Evolutionary conservation across 2,888 invertebrate species (phyloP).

Genomic region (Eubasilissa splendida): DNA sequence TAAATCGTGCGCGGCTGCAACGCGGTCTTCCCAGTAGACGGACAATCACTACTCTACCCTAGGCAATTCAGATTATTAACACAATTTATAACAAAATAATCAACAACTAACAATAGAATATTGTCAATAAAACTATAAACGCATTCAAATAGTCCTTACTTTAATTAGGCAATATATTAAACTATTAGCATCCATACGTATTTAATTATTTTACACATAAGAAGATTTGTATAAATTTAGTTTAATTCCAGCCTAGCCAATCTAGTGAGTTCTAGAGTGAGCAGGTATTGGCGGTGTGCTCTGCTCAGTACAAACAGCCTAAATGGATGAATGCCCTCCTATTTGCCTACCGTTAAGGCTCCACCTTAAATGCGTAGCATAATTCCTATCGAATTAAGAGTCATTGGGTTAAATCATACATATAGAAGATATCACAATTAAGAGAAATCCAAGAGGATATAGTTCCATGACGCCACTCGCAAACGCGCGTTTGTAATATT

Average conservation of each 20-base stretch:
- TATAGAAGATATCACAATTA: slow-evolving; percentile 47
- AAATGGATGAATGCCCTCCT: not conserved
- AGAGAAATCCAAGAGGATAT: slow-evolving; percentile 19
- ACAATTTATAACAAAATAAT: slow-evolving; percentile 53
- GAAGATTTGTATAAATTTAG: slow-evolving; percentile 45
- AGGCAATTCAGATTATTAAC: slow-evolving; percentile 1
- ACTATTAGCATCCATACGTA: slow-evolving; percentile 49
- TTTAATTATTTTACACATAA: slow-evolving; percentile 44
- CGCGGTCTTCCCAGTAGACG: not conserved
- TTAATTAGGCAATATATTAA: slow-evolving; percentile 52
- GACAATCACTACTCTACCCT: not conserved
- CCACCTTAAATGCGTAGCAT: slow-evolving; percentile 47
- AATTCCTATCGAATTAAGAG: slow-evolving; percentile 15
- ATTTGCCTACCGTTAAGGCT: not conserved
- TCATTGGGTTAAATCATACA: slow-evolving; percentile 37
- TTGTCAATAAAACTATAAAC: slow-evolving; percentile 54
- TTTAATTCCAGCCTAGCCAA: slow-evolving; percentile 48
- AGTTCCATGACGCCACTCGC: slow-evolving; percentile 19
- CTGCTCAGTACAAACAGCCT: slow-evolving; percentile 21
- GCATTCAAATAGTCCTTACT: slow-evolving; percentile 50
- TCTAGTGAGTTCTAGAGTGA: slow-evolving; percentile 45
- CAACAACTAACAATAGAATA: slow-evolving; percentile 57
- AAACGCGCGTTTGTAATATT: not conserved
- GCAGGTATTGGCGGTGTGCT: slow-evolving; percentile 43
- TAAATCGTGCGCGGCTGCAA: not conserved